These are phyloP conservation scores for Cyprinodon diabolis DNA, from an alignment of 2,797 vertebrate species.

Conservation along the genomic window DNA sequence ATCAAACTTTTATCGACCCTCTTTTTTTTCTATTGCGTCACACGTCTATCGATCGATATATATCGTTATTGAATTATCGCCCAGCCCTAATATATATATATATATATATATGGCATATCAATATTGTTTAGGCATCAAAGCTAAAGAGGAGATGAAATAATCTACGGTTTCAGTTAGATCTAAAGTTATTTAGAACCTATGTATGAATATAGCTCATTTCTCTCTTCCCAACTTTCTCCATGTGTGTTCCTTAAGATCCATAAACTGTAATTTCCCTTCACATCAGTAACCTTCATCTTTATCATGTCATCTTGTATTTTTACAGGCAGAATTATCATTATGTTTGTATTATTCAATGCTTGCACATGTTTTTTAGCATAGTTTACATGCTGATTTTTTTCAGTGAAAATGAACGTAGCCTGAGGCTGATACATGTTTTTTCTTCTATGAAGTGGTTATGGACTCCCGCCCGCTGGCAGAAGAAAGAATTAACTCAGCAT, in stretches of 20 bases:
- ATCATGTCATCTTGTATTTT: conserved; percentile 16
- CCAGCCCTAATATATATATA: not conserved
- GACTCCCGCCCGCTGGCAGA: conserved; percentile 31
- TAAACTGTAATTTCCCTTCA: not conserved
- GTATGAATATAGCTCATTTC: conserved; percentile 6
- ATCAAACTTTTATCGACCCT: too few species aligned
- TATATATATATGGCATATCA: not conserved
- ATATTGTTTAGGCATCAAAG: not conserved
- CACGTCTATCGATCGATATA: too few species aligned
- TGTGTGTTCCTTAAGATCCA: not conserved
- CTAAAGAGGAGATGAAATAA: not conserved
- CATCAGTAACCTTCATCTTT: not conserved
- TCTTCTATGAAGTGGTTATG: not conserved
- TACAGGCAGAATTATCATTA: conserved; percentile 7
- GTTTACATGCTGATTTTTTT: conserved; percentile 5
- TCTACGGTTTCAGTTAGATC: not conserved
- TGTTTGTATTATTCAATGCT: conserved; percentile 9
- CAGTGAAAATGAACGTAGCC: conserved; percentile 10
- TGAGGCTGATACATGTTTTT: conserved; percentile 11
- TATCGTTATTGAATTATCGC: too few species aligned
- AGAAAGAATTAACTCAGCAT: conserved; percentile 30
- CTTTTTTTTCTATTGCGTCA: too few species aligned
- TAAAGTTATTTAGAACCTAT: conserved; percentile 3
- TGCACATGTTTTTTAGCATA: not conserved
- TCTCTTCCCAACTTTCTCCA: conserved; percentile 19